Base-by-base conservation (phyloP, 2,797 vertebrate genomes). In the Spea hammondii region DNA sequence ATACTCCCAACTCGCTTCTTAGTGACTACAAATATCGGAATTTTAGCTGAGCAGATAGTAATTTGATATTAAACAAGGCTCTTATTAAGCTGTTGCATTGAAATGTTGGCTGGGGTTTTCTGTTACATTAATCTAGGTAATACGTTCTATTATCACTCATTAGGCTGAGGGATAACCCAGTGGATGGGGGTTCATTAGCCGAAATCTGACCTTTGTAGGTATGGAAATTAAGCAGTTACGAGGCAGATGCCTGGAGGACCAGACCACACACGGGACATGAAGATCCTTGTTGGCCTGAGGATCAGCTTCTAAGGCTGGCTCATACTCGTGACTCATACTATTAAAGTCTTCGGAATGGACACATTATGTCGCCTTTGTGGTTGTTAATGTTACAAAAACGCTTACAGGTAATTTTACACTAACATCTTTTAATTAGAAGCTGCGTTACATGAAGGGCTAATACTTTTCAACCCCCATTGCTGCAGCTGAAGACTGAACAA, bases 131-230 rank as follows among this genome's bases (percentile, higher is more conserved):
- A 89, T 90, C 90, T 89, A 89, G 88, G 89, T 87, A 90, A 89
- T 86, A 87, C 75, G 86, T 91, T 95, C 94, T 93, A 95, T 95
- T 93, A 90, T 87, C 79, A 77, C 93, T 95, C 93, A 94, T 95
- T 95, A 94, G 89, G 86, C 86, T 80, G 84, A 91, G 84, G 86
- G 90, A 91, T 92, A 94, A 91, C 87, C 90, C 86, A 85, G 84
- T 81, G 80, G 82, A 83, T 32, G 69, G 55, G 76, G 87, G 86
- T 90, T 93, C 92, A 91, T 94, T 91, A 93, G 90, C 89, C 85
- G 82, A 86, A 86, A 84, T 69, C 44, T 84, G 86, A 86, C 87
- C 85, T 83, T 81, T 79, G 0, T 72, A 89, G 87, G 84, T 14
- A 84, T 77, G 78, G 82, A 82, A 85, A 91, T 93, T 87, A 89